Evolutionary conservation across 2,888 invertebrate species (phyloP).

Genomic region (Rugalucina vietnamica): DNA sequence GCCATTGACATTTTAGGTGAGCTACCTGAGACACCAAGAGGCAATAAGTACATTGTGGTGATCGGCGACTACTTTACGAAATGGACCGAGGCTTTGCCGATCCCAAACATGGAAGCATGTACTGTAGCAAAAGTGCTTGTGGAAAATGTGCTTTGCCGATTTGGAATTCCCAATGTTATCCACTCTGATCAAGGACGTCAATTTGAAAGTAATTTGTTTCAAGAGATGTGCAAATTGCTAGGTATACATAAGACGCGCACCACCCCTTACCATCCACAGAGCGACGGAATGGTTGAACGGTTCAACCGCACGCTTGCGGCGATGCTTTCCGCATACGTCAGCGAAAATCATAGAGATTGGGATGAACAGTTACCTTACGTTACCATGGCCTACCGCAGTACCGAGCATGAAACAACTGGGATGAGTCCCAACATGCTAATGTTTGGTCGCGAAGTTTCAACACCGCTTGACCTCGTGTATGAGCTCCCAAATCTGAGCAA

Average conservation of each 20-base stretch:
- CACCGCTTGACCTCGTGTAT: not conserved
- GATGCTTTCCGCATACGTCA: not conserved
- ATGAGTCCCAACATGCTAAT: not conserved
- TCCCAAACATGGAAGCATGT: not conserved
- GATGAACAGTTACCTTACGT: not conserved
- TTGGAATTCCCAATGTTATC: not conserved
- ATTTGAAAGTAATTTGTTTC: not conserved
- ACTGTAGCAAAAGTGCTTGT: not conserved
- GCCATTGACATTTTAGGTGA: slow-evolving; percentile 20
- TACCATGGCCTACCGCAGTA: not conserved
- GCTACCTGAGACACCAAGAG: not conserved
- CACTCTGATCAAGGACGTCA: not conserved
- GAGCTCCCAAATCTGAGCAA: not conserved
- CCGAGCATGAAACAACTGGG: not conserved
- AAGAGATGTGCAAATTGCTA: not conserved
- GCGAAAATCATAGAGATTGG: not conserved
- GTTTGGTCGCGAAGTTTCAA: not conserved
- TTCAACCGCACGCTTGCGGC: not conserved
- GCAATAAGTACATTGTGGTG: slow-evolving; percentile 12
- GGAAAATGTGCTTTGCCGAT: not conserved
- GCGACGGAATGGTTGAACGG: not conserved
- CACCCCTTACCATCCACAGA: not conserved
- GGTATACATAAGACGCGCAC: not conserved
- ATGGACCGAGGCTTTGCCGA: not conserved
- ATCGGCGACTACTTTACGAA: slow-evolving; percentile 11